phyloP scores from a whole-genome alignment of 2,113 vertebrate species.

The Hippocampus comes region DNA sequence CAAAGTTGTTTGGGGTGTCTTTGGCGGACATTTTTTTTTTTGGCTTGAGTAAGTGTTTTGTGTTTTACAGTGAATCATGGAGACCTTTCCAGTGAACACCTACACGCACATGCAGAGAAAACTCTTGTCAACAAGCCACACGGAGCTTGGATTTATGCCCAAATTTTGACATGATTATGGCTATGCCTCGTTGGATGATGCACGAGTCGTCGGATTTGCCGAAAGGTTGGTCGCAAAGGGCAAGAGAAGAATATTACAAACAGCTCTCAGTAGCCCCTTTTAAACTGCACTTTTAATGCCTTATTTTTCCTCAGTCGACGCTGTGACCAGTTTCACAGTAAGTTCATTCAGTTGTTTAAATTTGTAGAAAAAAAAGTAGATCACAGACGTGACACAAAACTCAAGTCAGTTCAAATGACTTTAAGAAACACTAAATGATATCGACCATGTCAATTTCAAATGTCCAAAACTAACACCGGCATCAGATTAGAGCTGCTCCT shows the following conservation, averaged over 20 bases:
- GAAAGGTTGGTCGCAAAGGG: neutral
- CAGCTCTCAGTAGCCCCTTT: slow-evolving; percentile 12
- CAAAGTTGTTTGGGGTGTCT: neutral
- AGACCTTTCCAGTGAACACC: slow-evolving; percentile 61
- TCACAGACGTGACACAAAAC: too few relatives aligned
- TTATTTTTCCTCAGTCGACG: neutral
- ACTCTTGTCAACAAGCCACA: slow-evolving; percentile 52
- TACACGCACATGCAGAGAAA: slow-evolving; percentile 51
- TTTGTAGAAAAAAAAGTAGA: too few relatives aligned
- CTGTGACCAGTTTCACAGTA: too few relatives aligned
- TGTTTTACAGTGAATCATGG: slow-evolving; percentile 63
- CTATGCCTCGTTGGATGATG: slow-evolving; percentile 37
- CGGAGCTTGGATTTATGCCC: slow-evolving; percentile 47
- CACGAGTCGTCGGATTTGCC: slow-evolving; percentile 3
- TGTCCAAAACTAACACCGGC: too few relatives aligned
- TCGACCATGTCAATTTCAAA: too few relatives aligned
- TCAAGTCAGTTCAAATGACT: too few relatives aligned
- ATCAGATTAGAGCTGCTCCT: neutral
- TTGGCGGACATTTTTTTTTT: slow-evolving; percentile 27
- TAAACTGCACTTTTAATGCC: neutral
- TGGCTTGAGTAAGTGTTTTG: slow-evolving; percentile 47
- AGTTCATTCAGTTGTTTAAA: too few relatives aligned
- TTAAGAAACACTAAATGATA: too few relatives aligned
- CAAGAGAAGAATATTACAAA: neutral
- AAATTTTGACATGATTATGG: slow-evolving; percentile 56